Evolutionary conservation across 92 coral and sea anemone species (phyloP), one percentile per base, ranked within the genome.

Genomic region (Anthopleura xanthogrammica): DNA sequence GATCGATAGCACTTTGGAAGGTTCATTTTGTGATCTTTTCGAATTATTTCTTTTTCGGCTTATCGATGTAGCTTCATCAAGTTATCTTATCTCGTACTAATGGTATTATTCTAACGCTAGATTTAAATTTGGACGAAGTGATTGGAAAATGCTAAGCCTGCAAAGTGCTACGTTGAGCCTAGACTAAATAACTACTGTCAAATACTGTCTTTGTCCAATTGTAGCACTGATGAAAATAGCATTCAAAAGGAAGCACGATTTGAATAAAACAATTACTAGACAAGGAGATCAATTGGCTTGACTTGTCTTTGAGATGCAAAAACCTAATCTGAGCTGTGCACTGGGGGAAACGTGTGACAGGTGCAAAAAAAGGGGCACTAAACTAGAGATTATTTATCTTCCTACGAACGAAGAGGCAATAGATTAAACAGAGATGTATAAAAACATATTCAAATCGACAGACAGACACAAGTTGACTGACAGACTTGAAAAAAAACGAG

Each of bases 181-280:
- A 77, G 60, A 77, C 80, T 50, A 77, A 54, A 79, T 60, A 79
- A 55, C 62, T 17, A 64, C 60, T 80, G 71, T 6, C 50, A 48
- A 50, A n/a, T 75, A 43, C 23, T 14, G 83, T 42, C 77, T 46
- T 16, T n/a, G 42, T 68, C 42, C 41, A 23, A 68, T 68, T 23
- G 74, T 5, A 10, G 43, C 41, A 68, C 29, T 68, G 74, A 68
- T 68, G 74, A 42, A 36, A 68, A 68, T 23, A 68, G 42, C 43
- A 68, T 5, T 68, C 41, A 68, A 68, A 62, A 68, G 74, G 74
- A 68, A 68, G 74, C 74, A 68, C 74, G 74, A 81, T 81, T 81
- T 70, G 77, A 81, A 81, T 81, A 81, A 81, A 43, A 81, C 84
- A 81, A 81, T 81, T 68, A 81, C 46, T 9, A 68, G 84, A 81